Conservation (phyloP, 1,140 invertebrate genomes). For the Ridgeia piscesae region DNA sequence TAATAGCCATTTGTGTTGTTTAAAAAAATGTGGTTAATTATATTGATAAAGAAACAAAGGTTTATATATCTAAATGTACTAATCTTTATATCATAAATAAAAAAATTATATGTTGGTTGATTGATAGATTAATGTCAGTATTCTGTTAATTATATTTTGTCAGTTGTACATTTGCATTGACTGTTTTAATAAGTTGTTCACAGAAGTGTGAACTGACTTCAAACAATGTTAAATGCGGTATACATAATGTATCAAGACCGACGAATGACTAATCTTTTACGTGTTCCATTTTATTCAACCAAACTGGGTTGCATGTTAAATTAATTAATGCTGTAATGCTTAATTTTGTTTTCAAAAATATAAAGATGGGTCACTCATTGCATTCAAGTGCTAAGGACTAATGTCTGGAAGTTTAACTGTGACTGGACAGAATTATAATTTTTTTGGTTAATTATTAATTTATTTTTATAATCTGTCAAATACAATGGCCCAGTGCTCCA, state of each 20-base stretch:
- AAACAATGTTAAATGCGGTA: neutral
- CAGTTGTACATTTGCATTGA: neutral
- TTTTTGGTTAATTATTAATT: too few species aligned
- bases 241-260: neutral
- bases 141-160: neutral
- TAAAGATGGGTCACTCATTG: too few species aligned
- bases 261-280: neutral
- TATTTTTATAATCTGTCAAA: too few species aligned
- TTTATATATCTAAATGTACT: neutral
- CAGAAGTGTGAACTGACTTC: neutral
- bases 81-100: neutral
- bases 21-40: neutral
- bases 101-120: neutral
- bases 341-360: neutral
- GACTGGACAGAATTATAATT: too few species aligned
- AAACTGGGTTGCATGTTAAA: neutral
- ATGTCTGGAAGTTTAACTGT: too few species aligned
- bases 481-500: too few species aligned
- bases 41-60: neutral
- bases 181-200: neutral
- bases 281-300: neutral
- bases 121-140: neutral
- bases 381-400: too few species aligned
- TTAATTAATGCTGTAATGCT: neutral
- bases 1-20: too few species aligned